These are phyloP conservation scores for Geophilus truncorum DNA, from an alignment of 2,888 invertebrate species.

Conservation along the genomic window DNA sequence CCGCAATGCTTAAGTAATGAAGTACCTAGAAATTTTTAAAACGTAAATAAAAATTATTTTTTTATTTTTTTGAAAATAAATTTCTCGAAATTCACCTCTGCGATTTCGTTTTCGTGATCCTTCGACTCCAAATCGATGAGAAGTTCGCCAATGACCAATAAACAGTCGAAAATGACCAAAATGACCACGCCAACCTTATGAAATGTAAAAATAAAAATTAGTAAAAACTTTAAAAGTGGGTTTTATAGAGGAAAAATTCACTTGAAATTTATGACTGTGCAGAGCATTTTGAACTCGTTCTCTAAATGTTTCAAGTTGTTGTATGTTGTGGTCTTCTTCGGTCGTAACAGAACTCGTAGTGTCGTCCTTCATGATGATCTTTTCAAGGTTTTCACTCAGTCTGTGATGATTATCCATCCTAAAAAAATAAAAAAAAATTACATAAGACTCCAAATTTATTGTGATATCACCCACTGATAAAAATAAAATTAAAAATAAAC, in stretches of 20 bases:
- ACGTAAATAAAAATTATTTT: conserved; percentile 20
- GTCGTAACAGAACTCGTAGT: conserved; percentile 36
- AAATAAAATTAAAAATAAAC: too few relatives aligned
- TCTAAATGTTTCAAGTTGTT: conserved; percentile 25
- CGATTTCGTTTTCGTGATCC: conserved; percentile 33
- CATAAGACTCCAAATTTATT: too few relatives aligned
- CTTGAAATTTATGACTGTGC: conserved; percentile 36
- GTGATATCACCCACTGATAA: too few relatives aligned
- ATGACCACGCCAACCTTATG: conserved; percentile 47
- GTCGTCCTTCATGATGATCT: conserved; percentile 37
- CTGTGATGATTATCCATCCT: conserved; percentile 23
- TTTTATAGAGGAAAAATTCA: too few relatives aligned
- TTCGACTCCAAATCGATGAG: conserved; percentile 46
- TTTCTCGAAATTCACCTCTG: conserved; percentile 26
- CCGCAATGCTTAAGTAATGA: conserved; percentile 47
- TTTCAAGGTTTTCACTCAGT: conserved; percentile 33
- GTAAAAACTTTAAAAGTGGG: not conserved
- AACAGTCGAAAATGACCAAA: conserved; percentile 48
- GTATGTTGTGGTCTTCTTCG: conserved; percentile 33
- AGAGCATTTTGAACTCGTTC: conserved; percentile 14
- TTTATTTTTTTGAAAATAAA: too few relatives aligned
- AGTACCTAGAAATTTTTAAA: conserved; percentile 43
- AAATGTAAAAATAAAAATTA: not conserved
- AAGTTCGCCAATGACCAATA: conserved; percentile 49
- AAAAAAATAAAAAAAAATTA: not conserved